These are phyloP conservation scores for Tinamus guttatus DNA, from an alignment of 2,113 vertebrate genomes.

Conservation along the genomic window DNA sequence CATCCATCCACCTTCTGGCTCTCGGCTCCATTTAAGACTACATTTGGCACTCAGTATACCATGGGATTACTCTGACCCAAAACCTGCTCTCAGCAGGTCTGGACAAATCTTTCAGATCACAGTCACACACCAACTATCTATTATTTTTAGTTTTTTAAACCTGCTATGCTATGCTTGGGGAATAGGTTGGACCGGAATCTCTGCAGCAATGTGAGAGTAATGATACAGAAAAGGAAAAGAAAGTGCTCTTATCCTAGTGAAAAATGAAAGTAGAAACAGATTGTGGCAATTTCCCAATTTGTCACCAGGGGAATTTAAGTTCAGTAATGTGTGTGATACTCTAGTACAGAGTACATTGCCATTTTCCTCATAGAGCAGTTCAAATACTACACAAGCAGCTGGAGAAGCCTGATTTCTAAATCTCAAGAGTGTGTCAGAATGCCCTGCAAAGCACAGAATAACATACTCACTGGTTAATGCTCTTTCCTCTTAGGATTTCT, in stretches of 20 bases:
- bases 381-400: not conserved
- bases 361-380: not conserved
- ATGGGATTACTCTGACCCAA: conserved; percentile 1
- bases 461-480: not conserved
- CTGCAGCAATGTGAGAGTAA: not conserved
- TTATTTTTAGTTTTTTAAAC: not conserved
- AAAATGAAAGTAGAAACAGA: not conserved
- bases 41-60: not conserved
- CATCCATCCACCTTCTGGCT: not conserved
- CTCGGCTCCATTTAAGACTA: not conserved
- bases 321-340: not conserved
- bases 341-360: not conserved
- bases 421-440: not conserved
- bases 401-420: not conserved
- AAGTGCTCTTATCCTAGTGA: not conserved
- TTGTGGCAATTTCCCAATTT: not conserved
- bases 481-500: not conserved
- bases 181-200: conserved; percentile 1
- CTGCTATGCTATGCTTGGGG: not conserved
- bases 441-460: not conserved
- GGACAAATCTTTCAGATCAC: conserved; percentile 7
- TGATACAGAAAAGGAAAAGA: not conserved
- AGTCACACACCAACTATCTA: not conserved
- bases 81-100: conserved; percentile 12
- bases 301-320: not conserved